Evolutionary conservation across 1,140 invertebrate genomes (phyloP).

Genomic region (Drosophila mauritiana): DNA sequence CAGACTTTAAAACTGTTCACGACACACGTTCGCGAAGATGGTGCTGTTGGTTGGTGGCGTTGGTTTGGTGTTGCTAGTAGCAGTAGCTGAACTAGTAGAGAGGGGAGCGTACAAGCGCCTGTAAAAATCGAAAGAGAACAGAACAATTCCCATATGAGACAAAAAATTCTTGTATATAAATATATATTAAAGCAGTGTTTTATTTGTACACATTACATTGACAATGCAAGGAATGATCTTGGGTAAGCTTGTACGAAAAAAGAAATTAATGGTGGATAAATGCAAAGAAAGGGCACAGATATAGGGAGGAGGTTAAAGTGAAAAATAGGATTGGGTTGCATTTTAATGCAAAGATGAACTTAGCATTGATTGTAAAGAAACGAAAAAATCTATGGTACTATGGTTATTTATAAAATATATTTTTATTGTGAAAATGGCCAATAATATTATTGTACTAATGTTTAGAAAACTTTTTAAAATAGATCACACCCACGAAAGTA

Average conservation of each 20-base stretch:
- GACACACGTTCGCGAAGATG: conserved; percentile 40
- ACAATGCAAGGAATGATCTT: conserved; percentile 45
- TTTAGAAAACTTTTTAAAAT: conserved; percentile 68
- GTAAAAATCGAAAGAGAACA: conserved; percentile 78
- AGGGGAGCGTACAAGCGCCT: conserved; percentile 56
- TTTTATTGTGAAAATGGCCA: conserved; percentile 61
- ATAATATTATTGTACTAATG: conserved; percentile 61
- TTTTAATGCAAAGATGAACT: neutral
- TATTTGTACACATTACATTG: conserved; percentile 45
- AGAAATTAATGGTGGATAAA: conserved; percentile 21
- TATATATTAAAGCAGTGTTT: conserved; percentile 31
- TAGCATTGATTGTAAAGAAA: neutral
- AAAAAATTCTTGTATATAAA: conserved; percentile 51
- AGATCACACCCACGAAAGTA: conserved; percentile 24
- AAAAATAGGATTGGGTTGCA: conserved; percentile 7
- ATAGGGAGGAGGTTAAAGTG: conserved; percentile 13
- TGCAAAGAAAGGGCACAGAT: conserved; percentile 23
- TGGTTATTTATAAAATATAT: conserved; percentile 35
- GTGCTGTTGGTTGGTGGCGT: conserved; percentile 13
- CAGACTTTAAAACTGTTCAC: conserved; percentile 44
- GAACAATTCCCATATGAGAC: conserved; percentile 77
- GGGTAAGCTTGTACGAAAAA: conserved; percentile 40
- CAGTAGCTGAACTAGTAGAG: conserved; percentile 26
- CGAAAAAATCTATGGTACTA: neutral
- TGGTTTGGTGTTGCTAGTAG: conserved; percentile 23